Evolutionary conservation across 2,797 vertebrate species (phyloP).

Genomic region (Adrianichthys oophorus): DNA sequence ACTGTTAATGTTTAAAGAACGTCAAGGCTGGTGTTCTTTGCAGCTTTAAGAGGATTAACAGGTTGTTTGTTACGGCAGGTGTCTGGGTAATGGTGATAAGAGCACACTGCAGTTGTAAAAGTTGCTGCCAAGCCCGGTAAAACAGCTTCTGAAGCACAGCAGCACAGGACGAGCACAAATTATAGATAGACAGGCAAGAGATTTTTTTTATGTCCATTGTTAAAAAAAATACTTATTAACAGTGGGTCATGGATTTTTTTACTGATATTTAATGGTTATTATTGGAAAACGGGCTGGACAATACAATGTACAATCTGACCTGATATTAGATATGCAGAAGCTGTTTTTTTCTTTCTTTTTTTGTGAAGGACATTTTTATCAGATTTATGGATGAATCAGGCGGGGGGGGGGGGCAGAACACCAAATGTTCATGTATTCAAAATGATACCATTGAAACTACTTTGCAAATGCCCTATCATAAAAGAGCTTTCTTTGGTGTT

Average conservation of each 20-base stretch:
- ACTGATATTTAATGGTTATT: not conserved
- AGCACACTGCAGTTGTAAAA: constrained; percentile 58
- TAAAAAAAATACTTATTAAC: constrained; percentile 20
- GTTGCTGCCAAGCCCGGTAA: constrained; percentile 47
- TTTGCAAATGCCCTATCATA: too few species aligned
- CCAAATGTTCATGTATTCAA: too few species aligned
- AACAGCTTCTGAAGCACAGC: constrained; percentile 43
- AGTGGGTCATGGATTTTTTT: not conserved
- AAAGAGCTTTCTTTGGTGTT: too few species aligned
- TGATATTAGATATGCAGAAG: not conserved
- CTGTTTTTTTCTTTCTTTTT: not conserved
- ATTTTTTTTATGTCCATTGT: constrained; percentile 23
- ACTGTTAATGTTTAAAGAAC: constrained; percentile 56
- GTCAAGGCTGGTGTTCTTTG: constrained; percentile 59
- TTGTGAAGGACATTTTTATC: constrained; percentile 17
- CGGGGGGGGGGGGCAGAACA: too few species aligned
- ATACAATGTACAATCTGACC: constrained; percentile 1
- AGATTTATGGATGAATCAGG: too few species aligned
- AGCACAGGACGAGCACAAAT: constrained; percentile 24
- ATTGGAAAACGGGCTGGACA: constrained; percentile 11
- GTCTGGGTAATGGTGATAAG: constrained; percentile 77
- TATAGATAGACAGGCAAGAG: constrained; percentile 30
- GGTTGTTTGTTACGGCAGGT: constrained; percentile 69
- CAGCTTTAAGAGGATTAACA: constrained; percentile 80
- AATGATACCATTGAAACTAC: too few species aligned